Evolutionary conservation across 2,113 vertebrate genomes (phyloP).

Genomic region (Ammodytes dubius): DNA sequence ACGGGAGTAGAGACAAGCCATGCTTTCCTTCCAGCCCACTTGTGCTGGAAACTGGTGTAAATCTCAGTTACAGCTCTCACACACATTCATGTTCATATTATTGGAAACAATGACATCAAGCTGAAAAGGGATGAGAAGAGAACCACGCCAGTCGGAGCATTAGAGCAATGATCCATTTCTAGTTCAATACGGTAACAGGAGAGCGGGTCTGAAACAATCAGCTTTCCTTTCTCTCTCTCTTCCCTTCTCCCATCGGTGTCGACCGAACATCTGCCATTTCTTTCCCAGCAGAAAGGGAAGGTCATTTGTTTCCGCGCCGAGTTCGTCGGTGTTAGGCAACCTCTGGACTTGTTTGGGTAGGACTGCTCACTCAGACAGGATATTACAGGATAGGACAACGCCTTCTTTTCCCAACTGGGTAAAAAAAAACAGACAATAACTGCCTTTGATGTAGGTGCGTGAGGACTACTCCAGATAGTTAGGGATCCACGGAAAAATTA

Average conservation of each 20-base stretch:
- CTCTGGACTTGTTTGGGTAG: constrained; percentile 59
- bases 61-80: constrained; percentile 51
- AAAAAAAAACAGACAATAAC: constrained; percentile 46
- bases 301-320: constrained; percentile 54
- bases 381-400: constrained; percentile 51
- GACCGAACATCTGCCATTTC: constrained; percentile 63
- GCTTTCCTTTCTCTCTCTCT: constrained; percentile 52
- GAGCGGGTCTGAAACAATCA: constrained; percentile 68
- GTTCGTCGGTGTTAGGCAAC: constrained; percentile 56
- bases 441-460: constrained; percentile 9
- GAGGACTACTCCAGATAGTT: constrained; percentile 6
- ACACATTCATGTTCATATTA: constrained; percentile 51
- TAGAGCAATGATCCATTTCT: constrained; percentile 57
- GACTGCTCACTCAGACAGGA: constrained; percentile 55
- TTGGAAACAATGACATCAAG: constrained; percentile 73
- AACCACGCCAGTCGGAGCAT: constrained; percentile 37
- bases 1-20: constrained; percentile 24
- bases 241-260: constrained; percentile 34
- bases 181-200: constrained; percentile 68
- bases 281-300: constrained; percentile 64
- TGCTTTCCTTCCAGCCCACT: constrained; percentile 32
- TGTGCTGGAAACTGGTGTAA: constrained; percentile 29
- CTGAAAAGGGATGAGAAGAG: constrained; percentile 41
- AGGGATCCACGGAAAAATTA: not conserved
- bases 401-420: constrained; percentile 46